Percentiles rank a stretch among this genome's conserved stretches.
phyloP scores from a whole-genome alignment of 2,797 vertebrate species.

The Lepus oiostolus region DNA sequence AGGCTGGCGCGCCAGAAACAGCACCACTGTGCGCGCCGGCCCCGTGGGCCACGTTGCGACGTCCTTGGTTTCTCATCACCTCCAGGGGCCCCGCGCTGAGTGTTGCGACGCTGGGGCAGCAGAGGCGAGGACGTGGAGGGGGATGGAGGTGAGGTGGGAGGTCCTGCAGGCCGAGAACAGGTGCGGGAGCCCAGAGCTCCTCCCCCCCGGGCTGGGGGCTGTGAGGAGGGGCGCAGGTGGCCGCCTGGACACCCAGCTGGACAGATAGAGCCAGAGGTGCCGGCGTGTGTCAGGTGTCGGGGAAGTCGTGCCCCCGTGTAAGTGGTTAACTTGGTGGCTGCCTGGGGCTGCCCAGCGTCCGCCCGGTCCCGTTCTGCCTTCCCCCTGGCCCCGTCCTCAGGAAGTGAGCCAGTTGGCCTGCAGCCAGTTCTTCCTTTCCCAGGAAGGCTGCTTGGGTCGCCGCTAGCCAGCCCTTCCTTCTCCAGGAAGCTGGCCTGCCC shows the following conservation, averaged over 20 bases:
- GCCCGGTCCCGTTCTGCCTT: background rate
- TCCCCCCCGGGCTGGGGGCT: background rate
- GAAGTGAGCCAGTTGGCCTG: background rate
- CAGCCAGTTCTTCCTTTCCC: background rate
- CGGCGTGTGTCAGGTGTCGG: background rate
- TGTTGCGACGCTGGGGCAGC: too few species aligned
- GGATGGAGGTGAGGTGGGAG: too few species aligned
- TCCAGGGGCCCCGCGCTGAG: too few species aligned
- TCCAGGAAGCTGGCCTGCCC: constrained; percentile 43
- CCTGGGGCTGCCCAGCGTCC: background rate
- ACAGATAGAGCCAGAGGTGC: too few species aligned
- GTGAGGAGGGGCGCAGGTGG: accelerated
- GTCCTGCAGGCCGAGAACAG: too few species aligned
- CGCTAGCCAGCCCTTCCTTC: background rate
- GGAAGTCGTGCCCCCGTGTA: accelerated
- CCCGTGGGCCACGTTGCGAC: too few species aligned
- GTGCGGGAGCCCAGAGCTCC: too few species aligned
- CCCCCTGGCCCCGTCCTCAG: background rate
- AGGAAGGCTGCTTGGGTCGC: background rate
- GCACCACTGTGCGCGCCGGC: too few species aligned
- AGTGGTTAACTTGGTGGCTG: background rate
- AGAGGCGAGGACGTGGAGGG: too few species aligned
- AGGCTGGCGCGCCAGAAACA: too few species aligned
- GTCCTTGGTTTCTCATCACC: too few species aligned
- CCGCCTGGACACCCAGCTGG: too few species aligned